Evolutionary conservation across 2,113 vertebrate genomes (phyloP).

Genomic region (Sphaerodactylus townsendi): DNA sequence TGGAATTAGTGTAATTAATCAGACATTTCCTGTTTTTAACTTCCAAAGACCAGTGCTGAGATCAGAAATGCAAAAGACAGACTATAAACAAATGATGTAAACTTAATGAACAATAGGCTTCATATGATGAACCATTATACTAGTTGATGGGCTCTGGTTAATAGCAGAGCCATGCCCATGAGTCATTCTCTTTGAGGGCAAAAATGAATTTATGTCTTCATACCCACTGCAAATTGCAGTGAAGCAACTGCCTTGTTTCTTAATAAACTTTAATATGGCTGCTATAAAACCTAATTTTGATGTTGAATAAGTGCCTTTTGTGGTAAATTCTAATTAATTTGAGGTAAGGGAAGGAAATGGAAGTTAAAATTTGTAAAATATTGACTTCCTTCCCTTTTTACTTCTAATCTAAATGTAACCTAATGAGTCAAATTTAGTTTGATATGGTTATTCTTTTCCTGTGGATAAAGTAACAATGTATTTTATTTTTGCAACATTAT

Average conservation of each 20-base stretch:
- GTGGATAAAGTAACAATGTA: conserved; percentile 41
- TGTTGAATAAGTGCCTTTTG: conserved; percentile 51
- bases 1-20: neutral
- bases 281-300: conserved; percentile 60
- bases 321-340: conserved; percentile 64
- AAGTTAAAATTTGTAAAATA: conserved; percentile 33
- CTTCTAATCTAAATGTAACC: conserved; percentile 56
- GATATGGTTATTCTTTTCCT: conserved; percentile 41
- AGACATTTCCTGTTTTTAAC: neutral
- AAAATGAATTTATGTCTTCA: conserved; percentile 57
- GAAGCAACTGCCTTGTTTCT: conserved; percentile 49
- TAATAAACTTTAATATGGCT: conserved; percentile 58
- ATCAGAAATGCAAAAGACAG: neutral
- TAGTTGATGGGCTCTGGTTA: conserved; percentile 28
- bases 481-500: conserved; percentile 54
- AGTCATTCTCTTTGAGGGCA: conserved; percentile 50
- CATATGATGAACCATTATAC: neutral
- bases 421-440: conserved; percentile 57
- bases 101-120: neutral
- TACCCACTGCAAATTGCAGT: conserved; percentile 43
- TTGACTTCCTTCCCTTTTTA: conserved; percentile 47
- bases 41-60: neutral
- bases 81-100: neutral
- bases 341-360: conserved; percentile 59
- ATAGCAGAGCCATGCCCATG: conserved; percentile 2